Conservation (phyloP, 1,140 invertebrate genomes). For the Chrysopa pallens region DNA sequence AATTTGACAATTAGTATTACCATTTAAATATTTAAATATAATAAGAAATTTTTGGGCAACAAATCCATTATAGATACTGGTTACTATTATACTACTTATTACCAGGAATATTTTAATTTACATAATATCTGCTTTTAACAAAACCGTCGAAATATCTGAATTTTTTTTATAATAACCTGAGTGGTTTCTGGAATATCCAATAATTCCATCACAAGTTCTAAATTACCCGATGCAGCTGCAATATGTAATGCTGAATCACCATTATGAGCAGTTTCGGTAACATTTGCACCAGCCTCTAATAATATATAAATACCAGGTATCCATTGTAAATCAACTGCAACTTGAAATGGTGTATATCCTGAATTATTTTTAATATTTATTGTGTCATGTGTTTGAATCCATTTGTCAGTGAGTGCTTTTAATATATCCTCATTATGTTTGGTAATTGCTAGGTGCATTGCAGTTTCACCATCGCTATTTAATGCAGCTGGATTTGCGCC, state of each 20-base stretch:
- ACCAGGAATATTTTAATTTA: too few species aligned
- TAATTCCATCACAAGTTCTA: not conserved
- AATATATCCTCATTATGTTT: not conserved
- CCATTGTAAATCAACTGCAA: conserved; percentile 25
- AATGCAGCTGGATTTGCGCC: not conserved
- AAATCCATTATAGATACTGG: too few species aligned
- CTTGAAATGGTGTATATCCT: conserved; percentile 24
- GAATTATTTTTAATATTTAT: conserved; percentile 20
- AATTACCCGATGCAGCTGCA: not conserved
- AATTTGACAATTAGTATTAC: too few species aligned
- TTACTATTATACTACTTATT: too few species aligned
- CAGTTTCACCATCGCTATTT: not conserved
- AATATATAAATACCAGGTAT: conserved; percentile 35
- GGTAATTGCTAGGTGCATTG: not conserved
- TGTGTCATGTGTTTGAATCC: not conserved
- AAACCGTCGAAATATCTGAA: too few species aligned
- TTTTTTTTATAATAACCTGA: not conserved
- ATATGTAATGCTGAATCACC: not conserved
- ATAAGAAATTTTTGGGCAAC: too few species aligned
- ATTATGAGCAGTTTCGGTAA: conserved; percentile 22
- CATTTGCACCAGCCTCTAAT: conserved; percentile 46
- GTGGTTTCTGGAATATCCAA: not conserved
- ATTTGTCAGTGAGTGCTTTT: not conserved
- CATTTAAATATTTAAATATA: too few species aligned
- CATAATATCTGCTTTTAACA: too few species aligned